Conservation (phyloP, 2,113 vertebrate genomes). For the Labrus mixtus region DNA sequence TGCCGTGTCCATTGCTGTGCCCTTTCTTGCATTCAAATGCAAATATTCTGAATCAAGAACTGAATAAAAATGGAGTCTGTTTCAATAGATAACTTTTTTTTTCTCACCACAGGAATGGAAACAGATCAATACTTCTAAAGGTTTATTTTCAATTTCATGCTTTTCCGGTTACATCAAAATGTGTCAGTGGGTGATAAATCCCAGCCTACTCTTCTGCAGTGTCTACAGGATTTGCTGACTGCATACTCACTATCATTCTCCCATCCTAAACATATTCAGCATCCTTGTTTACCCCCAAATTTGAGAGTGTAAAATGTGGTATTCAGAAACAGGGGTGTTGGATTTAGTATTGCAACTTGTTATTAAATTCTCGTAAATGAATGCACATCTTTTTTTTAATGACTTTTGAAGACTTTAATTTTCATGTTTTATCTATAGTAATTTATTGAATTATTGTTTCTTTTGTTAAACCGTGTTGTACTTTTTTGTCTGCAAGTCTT, state of each 20-base stretch:
- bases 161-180: slow-evolving; percentile 77
- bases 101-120: slow-evolving; percentile 44
- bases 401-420: too few relatives aligned
- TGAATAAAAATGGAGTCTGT: slow-evolving; percentile 17
- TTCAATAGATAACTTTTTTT: slow-evolving; percentile 30
- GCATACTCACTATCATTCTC: slow-evolving; percentile 56
- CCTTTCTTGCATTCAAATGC: slow-evolving; percentile 10
- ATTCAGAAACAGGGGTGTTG: slow-evolving; percentile 6
- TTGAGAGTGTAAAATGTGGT: slow-evolving; percentile 28
- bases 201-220: slow-evolving; percentile 52
- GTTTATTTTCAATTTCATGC: slow-evolving; percentile 82
- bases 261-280: slow-evolving; percentile 55
- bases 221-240: slow-evolving; percentile 67
- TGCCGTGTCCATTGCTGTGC: not conserved
- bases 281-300: slow-evolving; percentile 53
- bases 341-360: not conserved
- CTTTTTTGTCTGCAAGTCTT: too few relatives aligned
- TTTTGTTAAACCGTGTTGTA: too few relatives aligned
- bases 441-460: too few relatives aligned
- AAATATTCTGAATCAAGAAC: slow-evolving; percentile 12
- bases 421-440: too few relatives aligned
- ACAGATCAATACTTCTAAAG: slow-evolving; percentile 72
- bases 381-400: too few relatives aligned
- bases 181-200: slow-evolving; percentile 76
- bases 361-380: too few relatives aligned